Conservation (phyloP, 2,888 invertebrate species). For the Microctonus hyperodae region DNA sequence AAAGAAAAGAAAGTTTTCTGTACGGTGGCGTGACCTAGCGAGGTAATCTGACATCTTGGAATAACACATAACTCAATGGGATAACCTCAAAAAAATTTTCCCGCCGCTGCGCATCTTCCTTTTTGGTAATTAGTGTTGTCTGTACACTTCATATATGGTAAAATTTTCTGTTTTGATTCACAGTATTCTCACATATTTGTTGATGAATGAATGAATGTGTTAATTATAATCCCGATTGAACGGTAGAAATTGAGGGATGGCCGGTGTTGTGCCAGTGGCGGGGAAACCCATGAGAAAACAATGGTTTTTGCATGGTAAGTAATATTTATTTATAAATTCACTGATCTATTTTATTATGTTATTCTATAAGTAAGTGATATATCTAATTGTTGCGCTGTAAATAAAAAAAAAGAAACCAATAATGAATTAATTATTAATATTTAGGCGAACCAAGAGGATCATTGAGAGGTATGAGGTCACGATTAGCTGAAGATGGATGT, state of each 20-base stretch:
- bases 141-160: no score
- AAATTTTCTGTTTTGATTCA: background rate
- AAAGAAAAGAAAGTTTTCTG: no score
- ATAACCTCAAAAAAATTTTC: slow-evolving; percentile 12
- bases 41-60: background rate
- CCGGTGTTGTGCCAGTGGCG: slow-evolving; percentile 67
- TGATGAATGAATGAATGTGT: slow-evolving; percentile 4
- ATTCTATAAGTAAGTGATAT: background rate
- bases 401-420: background rate
- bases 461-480: slow-evolving; percentile 70
- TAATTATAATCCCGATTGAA: no score
- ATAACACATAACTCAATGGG: background rate
- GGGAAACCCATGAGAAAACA: slow-evolving; percentile 75
- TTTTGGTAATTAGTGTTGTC: no score
- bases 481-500: slow-evolving; percentile 87
- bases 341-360: background rate
- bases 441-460: slow-evolving; percentile 74
- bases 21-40: background rate
- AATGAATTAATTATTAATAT: no score
- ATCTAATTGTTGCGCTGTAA: slow-evolving; percentile 9
- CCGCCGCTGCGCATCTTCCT: background rate
- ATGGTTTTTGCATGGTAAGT: slow-evolving; percentile 78
- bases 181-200: background rate
- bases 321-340: background rate
- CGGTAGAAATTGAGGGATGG: slow-evolving; percentile 59